Evolutionary conservation across 2,797 vertebrate species (phyloP), one percentile per base, ranked within the genome.

Genomic region (Acrocephalus scirpaceus): DNA sequence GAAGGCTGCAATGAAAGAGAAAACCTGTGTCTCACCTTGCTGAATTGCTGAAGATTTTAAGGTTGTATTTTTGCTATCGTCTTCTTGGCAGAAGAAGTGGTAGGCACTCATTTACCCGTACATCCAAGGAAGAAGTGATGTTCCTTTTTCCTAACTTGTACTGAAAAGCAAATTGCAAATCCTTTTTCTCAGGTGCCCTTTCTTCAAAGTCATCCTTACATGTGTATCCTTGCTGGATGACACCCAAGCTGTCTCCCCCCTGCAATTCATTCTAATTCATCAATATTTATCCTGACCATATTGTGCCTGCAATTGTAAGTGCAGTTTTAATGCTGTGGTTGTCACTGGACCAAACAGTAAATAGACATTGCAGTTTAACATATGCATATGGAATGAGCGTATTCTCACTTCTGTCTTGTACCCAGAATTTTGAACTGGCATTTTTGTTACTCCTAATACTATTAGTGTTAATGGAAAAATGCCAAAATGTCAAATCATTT

Each of bases 261-360:
- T 88, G 71, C 60, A 91, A 38, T 92, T 96, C 51, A 60, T 76
- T 80, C 48, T 91, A 84, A 90, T 90, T 86, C 74, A 97, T 97
- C 96, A 94, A 93, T 96, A 96, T 98, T 95, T 93, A 96, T 84
- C 62, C 54, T 76, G 78, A 92, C 20, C 54, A 56, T 56, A 65
- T 86, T 91, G 81, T 86, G 65, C 83, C 76, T 96, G 78, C 73
- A 92, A 85, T 62, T 93, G 48, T 42, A 90, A 89, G 53, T 66
- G 47, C 50, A 81, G 71, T 48, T 86, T 32, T 71, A 78, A 72
- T 54, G 53, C 78, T 87, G 16, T 36, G 72, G 91, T 92, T 95
- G 85, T 94, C 93, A 91, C 80, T 72, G 79, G 87, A 96, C 67
- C 42, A 92, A 96, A 81, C 61, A 84, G 81, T 56, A 96, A 97